Evolutionary conservation across 1,140 invertebrate species (phyloP).

Genomic region (Nylanderia fulva): DNA sequence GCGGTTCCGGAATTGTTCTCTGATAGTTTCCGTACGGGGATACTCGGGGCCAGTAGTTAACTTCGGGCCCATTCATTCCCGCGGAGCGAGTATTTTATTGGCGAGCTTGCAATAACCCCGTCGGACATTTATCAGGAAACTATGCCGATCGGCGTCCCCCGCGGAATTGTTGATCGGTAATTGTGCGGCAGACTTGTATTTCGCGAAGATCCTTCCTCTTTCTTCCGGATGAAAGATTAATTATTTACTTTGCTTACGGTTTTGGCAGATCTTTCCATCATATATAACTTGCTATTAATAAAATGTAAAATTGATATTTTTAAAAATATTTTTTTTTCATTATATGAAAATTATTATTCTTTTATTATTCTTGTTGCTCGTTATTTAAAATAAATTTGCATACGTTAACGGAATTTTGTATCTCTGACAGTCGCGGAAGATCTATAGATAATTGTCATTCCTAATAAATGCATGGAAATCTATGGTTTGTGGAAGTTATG

Average conservation of each 20-base stretch:
- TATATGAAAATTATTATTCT: too few relatives aligned
- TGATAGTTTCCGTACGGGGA: constrained; percentile 76
- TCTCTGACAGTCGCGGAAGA: background rate
- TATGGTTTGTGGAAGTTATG: background rate
- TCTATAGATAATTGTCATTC: background rate
- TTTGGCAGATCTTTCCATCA: background rate
- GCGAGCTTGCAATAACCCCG: constrained; percentile 71
- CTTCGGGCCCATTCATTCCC: constrained; percentile 74
- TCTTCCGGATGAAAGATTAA: background rate
- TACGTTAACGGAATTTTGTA: background rate
- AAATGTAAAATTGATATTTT: background rate
- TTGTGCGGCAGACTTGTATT: constrained; percentile 1
- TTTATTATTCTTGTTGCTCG: too few relatives aligned
- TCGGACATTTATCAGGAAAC: constrained; percentile 74
- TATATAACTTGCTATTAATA: background rate
- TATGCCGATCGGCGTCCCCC: constrained; percentile 58
- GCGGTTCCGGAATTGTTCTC: constrained; percentile 75
- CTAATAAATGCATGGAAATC: background rate
- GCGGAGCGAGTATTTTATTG: constrained; percentile 77
- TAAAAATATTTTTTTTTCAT: too few relatives aligned
- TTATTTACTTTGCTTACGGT: background rate
- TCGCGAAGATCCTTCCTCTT: background rate
- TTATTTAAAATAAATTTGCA: constrained; percentile 8
- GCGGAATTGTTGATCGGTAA: constrained; percentile 55
- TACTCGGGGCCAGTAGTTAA: constrained; percentile 74